Evolutionary conservation across 1,140 invertebrate genomes (phyloP).

Genomic region (Drosophila paulistorum): DNA sequence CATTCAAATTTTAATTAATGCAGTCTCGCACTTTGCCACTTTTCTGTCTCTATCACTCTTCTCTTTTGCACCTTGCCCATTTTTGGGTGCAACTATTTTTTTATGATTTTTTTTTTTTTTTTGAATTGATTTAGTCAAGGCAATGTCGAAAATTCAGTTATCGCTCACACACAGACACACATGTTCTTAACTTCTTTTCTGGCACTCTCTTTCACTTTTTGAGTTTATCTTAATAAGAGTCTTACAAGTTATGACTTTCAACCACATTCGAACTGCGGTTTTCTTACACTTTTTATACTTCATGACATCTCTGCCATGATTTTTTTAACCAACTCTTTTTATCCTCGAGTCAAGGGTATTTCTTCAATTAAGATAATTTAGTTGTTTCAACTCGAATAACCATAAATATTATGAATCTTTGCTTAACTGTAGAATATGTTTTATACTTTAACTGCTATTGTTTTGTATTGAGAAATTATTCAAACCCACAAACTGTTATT

Average conservation of each 20-base stretch:
- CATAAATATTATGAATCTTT: too few relatives aligned
- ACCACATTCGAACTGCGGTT: too few relatives aligned
- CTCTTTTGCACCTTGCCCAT: neutral
- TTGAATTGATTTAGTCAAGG: conserved; percentile 38
- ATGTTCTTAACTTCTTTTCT: neutral
- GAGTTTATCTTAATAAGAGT: conserved; percentile 57
- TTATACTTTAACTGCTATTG: too few relatives aligned
- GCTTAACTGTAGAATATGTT: too few relatives aligned
- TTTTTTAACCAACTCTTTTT: too few relatives aligned
- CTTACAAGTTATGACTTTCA: conserved; percentile 26
- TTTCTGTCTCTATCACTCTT: neutral
- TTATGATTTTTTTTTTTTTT: too few relatives aligned
- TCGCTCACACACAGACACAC: neutral
- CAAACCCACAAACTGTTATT: too few relatives aligned
- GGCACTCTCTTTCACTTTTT: neutral
- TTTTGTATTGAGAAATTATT: too few relatives aligned
- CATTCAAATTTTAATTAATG: conserved; percentile 81
- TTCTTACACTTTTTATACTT: neutral
- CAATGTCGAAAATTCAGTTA: neutral
- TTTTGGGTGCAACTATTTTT: conserved; percentile 19
- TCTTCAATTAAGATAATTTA: too few relatives aligned
- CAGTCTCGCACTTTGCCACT: conserved; percentile 48
- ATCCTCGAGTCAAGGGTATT: too few relatives aligned
- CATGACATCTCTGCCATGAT: neutral
- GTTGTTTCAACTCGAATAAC: too few relatives aligned